Evolutionary conservation across 2,888 invertebrate genomes (phyloP).

Genomic region (Ichneumon xanthorius): DNA sequence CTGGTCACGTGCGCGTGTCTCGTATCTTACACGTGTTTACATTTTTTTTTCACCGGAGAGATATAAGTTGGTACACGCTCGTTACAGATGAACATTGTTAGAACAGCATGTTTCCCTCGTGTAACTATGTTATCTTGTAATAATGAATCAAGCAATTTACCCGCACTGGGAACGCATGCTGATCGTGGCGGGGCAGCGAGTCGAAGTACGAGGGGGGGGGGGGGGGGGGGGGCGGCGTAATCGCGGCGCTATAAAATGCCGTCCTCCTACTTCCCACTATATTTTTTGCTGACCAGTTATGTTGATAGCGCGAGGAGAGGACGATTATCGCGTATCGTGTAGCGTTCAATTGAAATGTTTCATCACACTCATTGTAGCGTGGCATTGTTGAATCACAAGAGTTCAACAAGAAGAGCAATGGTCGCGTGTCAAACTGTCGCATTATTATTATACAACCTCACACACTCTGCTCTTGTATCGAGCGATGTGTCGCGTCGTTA

Average conservation of each 20-base stretch:
- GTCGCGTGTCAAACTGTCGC: slow-evolving; percentile 4
- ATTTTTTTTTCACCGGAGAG: not conserved
- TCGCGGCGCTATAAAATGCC: not conserved
- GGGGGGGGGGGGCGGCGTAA: not conserved
- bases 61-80: not conserved
- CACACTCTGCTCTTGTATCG: not conserved
- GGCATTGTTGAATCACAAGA: not conserved
- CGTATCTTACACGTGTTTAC: slow-evolving; percentile 1
- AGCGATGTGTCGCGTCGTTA: not conserved
- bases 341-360: slow-evolving; percentile 36
- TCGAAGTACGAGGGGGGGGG: not conserved
- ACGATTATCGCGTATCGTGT: not conserved
- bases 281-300: slow-evolving; percentile 1
- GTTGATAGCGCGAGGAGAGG: slow-evolving; percentile 7
- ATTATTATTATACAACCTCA: not conserved
- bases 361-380: slow-evolving; percentile 1
- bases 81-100: not conserved
- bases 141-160: not conserved
- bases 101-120: not conserved
- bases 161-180: slow-evolving; percentile 11
- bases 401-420: not conserved
- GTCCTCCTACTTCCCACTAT: slow-evolving; percentile 14
- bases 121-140: not conserved
- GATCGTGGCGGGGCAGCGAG: not conserved
- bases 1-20: slow-evolving; percentile 16